Evolutionary conservation across 2,888 invertebrate genomes (phyloP), one percentile per base, ranked within the genome.

Genomic region (Euplagia quadripunctaria): DNA sequence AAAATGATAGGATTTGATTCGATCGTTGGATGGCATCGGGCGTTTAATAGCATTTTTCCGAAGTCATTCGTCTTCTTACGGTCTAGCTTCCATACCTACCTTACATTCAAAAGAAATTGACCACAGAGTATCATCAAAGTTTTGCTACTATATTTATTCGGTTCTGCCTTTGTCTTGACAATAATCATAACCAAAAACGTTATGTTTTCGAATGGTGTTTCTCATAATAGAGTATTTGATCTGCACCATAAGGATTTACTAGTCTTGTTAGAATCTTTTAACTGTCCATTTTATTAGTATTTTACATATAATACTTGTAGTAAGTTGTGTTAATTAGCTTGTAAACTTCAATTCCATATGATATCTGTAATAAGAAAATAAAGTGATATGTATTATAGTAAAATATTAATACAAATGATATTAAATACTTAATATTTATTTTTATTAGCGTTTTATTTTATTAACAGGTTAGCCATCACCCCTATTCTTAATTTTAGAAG

Each of bases 241-340:
- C 3, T 58, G 12, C 20, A 20, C 58, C 58, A 66, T 81, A 76
- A 84, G 75, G 75, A 84, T 81, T 85, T 78, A 86, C 91, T 91
- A 91, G 91, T 91, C 91, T 90, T 88, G 79, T 84, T 87, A 87
- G 85, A 81, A 84, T 85, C 85, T 86, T 83, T 79, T 79, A 84
- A 74, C 72, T 82, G 73, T 79, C 58, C 51, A 76, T 78, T 73
- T 77, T 81, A 76, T 79, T 78, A 82, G 77, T 82, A 80, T 84
- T 81, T 83, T 81, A 80, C 78, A 75, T 76, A 75, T 77, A 75
- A 79, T 80, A 73, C 77, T 68, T 80, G 76, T 75, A 77, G 51
- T 83, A 79, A 80, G 70, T 73, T 58, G 58, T 20, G 58, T 58
- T 58, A 58, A 69, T 79, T 79, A 82, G 79, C 74, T 79, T 77